Evolutionary conservation across 2,113 vertebrate species (phyloP), one percentile per base, ranked within the genome.

Genomic region (Sciurus niger): DNA sequence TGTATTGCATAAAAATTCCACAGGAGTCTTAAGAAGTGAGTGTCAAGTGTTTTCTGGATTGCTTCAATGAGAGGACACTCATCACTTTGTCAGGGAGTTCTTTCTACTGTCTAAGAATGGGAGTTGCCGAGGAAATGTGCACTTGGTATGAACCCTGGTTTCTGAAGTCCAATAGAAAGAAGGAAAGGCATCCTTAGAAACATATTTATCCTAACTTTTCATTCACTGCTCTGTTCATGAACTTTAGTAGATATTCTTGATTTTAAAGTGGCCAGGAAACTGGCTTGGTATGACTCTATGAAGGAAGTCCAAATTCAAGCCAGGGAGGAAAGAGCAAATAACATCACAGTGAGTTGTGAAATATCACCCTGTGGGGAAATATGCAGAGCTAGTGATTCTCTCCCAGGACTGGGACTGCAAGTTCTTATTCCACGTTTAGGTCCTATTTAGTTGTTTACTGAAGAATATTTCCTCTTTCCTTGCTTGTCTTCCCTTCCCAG

Each of bases 221-320:
- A 77, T 90, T 94, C 37, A 67, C 24, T 84, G 32, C 22, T 76
- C 12, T 37, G 18, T 94, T 70, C 9, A 58, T 1, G 5, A 89
- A 73, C 22, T 20, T 72, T 72, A 84, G 58, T 84, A 22, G n/a
- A 65, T 72, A 58, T 40, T 93, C 22, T 80, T 94, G n/a, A n/a
- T 84, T 90, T 67, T 60, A 80, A 95, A 67, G n/a, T 88, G 24
- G 55, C 89, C 30, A 83, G 65, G 40, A 80, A 97, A 84, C 55
- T 51, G n/a, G 37, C 3, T 90, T 65, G 10, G 32, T 48, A 83
- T 51, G 89, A 58, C 4, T 58, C 80, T 93, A 24, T 24, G 72
- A 89, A 24, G 46, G 67, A 96, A 87, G 88, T 94, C 32, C 48
- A 76, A 92, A 95, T 72, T 77, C 63, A 84, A 73, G 46, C 40